phyloP scores from a whole-genome alignment of 2,113 vertebrate genomes.

The Bufo bufo region DNA sequence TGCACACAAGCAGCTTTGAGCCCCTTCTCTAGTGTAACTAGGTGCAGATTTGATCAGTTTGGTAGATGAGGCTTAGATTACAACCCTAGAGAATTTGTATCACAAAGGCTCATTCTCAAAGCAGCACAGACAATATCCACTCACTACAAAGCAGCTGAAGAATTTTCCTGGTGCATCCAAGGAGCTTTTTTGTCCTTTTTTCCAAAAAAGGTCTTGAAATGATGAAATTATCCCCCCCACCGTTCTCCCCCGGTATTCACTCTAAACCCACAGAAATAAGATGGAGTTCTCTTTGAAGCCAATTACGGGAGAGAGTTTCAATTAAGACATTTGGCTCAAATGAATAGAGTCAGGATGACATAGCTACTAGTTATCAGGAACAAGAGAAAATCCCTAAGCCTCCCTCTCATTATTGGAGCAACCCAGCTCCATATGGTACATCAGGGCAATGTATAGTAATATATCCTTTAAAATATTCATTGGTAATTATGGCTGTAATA shows the following conservation, averaged over 20 bases:
- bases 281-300: slow-evolving; percentile 52
- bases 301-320: slow-evolving; percentile 48
- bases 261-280: slow-evolving; percentile 49
- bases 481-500: background rate
- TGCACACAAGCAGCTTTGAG: slow-evolving; percentile 36
- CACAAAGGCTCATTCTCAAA: slow-evolving; percentile 54
- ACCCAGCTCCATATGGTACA: background rate
- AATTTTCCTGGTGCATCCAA: slow-evolving; percentile 55
- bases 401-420: slow-evolving; percentile 17
- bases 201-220: slow-evolving; percentile 51
- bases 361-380: slow-evolving; percentile 14
- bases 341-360: slow-evolving; percentile 20
- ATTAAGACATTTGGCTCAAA: slow-evolving; percentile 56
- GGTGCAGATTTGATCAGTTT: slow-evolving; percentile 52
- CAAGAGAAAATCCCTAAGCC: slow-evolving; percentile 22
- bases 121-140: slow-evolving; percentile 46
- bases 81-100: slow-evolving; percentile 56
- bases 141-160: slow-evolving; percentile 52
- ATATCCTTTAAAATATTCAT: background rate
- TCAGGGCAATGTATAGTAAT: background rate
- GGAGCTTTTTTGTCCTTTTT: slow-evolving; percentile 37
- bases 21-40: slow-evolving; percentile 44
- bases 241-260: slow-evolving; percentile 32
- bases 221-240: slow-evolving; percentile 52
- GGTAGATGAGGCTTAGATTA: slow-evolving; percentile 54